Percentiles rank a stretch among this genome's conserved stretches.
Conservation (phyloP, 2,888 invertebrate genomes). For the Bembecia ichneumoniformis region DNA sequence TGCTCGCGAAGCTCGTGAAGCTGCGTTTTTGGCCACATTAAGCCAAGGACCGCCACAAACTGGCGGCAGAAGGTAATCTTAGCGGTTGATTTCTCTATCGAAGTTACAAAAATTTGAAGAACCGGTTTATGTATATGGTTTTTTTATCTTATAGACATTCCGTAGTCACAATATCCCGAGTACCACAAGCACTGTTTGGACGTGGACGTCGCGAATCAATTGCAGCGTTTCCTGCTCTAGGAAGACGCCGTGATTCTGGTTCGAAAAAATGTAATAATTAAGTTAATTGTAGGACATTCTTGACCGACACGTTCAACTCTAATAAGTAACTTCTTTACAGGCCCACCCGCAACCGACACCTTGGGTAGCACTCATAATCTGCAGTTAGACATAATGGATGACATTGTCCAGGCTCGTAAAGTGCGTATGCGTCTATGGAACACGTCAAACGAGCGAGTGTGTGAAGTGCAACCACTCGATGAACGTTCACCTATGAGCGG, state of each 20-base stretch:
- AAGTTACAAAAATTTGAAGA: background rate
- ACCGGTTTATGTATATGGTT: background rate
- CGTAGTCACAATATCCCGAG: slow-evolving; percentile 88
- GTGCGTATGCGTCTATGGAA: slow-evolving; percentile 89
- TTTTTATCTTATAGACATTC: slow-evolving; percentile 75
- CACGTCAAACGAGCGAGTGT: slow-evolving; percentile 83
- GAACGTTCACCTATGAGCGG: slow-evolving; percentile 71
- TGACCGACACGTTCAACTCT: background rate
- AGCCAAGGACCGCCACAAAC: slow-evolving; percentile 82
- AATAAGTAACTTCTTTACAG: slow-evolving; percentile 28
- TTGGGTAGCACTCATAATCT: slow-evolving; percentile 86
- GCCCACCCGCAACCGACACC: slow-evolving; percentile 80
- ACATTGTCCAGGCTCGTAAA: slow-evolving; percentile 86
- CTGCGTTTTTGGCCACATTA: slow-evolving; percentile 86
- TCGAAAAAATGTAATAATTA: slow-evolving; percentile 55
- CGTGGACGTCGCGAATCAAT: slow-evolving; percentile 85
- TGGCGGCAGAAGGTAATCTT: slow-evolving; percentile 75
- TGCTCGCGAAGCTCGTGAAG: slow-evolving; percentile 83
- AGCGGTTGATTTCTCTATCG: slow-evolving; percentile 4
- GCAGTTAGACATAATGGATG: slow-evolving; percentile 90
- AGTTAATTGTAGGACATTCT: background rate
- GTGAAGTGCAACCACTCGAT: slow-evolving; percentile 85
- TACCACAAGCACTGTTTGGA: slow-evolving; percentile 83
- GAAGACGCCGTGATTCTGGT: slow-evolving; percentile 57
- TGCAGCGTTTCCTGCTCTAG: slow-evolving; percentile 79